Conservation (phyloP, 2,888 invertebrate genomes). For the Marasmarcha lunaedactyla region DNA sequence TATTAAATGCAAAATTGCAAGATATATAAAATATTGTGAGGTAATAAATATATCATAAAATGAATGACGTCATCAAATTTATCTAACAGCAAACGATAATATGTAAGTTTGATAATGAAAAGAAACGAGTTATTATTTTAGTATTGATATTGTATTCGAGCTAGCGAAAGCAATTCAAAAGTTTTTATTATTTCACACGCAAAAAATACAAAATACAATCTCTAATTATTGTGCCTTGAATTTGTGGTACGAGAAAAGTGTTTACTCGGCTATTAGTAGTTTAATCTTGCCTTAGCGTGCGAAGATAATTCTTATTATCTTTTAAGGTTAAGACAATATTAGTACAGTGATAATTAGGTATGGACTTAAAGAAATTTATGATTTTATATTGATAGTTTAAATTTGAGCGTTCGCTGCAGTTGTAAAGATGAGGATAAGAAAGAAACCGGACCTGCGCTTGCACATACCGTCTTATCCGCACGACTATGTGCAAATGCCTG, state of each 20-base stretch:
- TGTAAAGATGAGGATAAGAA: slow-evolving; percentile 24
- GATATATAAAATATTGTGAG: too few species aligned
- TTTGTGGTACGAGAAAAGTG: neutral
- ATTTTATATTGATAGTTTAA: slow-evolving; percentile 4
- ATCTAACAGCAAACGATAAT: neutral
- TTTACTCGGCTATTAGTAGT: neutral
- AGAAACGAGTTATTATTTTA: neutral
- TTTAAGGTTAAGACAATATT: too few species aligned
- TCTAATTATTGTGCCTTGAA: too few species aligned
- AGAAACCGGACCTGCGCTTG: slow-evolving; percentile 47
- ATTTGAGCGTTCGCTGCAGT: neutral
- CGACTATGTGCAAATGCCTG: slow-evolving; percentile 56
- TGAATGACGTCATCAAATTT: neutral
- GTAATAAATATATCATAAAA: too few species aligned
- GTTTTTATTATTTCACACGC: too few species aligned
- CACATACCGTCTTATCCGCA: slow-evolving; percentile 43
- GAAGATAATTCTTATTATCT: neutral
- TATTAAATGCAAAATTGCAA: too few species aligned
- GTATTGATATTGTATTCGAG: neutral
- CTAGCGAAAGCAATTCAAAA: neutral
- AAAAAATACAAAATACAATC: too few species aligned
- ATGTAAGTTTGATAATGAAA: neutral
- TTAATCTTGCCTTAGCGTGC: neutral
- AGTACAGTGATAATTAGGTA: too few species aligned
- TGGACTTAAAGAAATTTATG: too few species aligned